These are phyloP conservation scores for Onychostruthus taczanowskii DNA, from an alignment of 2,113 vertebrate species.

Conservation along the genomic window DNA sequence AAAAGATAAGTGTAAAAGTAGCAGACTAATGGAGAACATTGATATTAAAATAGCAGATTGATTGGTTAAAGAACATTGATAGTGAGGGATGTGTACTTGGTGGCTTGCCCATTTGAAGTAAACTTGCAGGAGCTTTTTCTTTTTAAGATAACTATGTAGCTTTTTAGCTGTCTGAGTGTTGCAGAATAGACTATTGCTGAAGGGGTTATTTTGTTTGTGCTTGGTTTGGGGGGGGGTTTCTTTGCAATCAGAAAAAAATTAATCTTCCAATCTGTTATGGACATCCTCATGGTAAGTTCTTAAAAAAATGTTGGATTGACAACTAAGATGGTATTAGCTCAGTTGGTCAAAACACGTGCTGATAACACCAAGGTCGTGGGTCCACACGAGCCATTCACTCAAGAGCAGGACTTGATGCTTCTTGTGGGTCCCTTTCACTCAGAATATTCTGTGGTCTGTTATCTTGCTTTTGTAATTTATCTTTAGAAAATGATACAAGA, in stretches of 20 bases:
- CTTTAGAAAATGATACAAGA: not conserved
- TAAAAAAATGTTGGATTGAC: not conserved
- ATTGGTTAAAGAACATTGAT: fast-evolving
- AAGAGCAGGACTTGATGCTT: not conserved
- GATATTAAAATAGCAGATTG: not conserved
- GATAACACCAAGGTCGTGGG: not conserved
- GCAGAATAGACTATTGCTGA: not conserved
- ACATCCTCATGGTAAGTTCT: not conserved
- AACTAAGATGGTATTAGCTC: not conserved
- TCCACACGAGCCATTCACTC: fast-evolving
- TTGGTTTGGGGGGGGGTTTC: not conserved
- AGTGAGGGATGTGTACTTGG: not conserved
- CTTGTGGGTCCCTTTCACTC: not conserved
- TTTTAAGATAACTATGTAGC: not conserved
- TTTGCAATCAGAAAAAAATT: not conserved
- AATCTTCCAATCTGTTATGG: not conserved
- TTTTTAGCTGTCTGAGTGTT: not conserved
- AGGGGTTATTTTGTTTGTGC: not conserved
- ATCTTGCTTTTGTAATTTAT: not conserved
- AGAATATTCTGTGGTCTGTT: not conserved
- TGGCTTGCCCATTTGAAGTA: not conserved
- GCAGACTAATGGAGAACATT: not conserved
- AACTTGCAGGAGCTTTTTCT: not conserved
- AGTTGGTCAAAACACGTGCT: not conserved
- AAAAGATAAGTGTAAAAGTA: not conserved